phyloP scores from a whole-genome alignment of 2,113 vertebrate species.

The Sphaerodactylus townsendi region DNA sequence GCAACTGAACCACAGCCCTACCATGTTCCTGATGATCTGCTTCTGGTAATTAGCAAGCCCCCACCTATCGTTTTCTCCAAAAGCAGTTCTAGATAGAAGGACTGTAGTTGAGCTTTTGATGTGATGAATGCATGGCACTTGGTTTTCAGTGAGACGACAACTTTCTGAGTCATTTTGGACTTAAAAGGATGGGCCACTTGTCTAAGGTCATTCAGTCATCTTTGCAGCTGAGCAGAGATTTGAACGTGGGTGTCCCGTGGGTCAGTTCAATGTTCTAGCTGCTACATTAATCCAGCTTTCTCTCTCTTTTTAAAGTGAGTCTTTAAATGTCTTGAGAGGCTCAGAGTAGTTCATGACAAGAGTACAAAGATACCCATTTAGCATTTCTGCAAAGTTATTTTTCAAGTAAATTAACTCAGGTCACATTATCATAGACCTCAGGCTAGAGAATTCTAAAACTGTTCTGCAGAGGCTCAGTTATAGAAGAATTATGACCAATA shows the following conservation, averaged over 20 bases:
- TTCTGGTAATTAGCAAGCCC: too few relatives aligned
- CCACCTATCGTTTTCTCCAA: too few relatives aligned
- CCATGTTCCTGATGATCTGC: too few relatives aligned
- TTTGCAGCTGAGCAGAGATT: not conserved
- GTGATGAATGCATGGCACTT: too few relatives aligned
- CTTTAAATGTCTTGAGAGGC: not conserved
- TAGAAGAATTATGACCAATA: not conserved
- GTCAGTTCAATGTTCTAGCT: not conserved
- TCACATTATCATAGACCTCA: not conserved
- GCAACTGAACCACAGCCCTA: too few relatives aligned
- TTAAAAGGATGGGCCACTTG: too few relatives aligned
- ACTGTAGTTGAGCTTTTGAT: too few relatives aligned
- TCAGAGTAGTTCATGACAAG: slow-evolving; percentile 7
- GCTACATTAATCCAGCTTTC: too few relatives aligned
- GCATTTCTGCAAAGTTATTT: slow-evolving; percentile 44
- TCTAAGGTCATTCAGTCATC: not conserved
- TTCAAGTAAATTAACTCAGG: slow-evolving; percentile 53
- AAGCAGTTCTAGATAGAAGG: too few relatives aligned
- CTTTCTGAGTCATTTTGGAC: too few relatives aligned
- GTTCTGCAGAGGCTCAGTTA: not conserved
- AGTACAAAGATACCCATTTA: slow-evolving; percentile 45
- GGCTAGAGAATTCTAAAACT: slow-evolving; percentile 6
- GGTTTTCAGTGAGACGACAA: too few relatives aligned
- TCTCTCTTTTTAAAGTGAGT: too few relatives aligned
- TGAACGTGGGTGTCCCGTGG: not conserved